These are phyloP conservation scores for Megathymus violae DNA, from an alignment of 1,140 invertebrate species.

Conservation along the genomic window DNA sequence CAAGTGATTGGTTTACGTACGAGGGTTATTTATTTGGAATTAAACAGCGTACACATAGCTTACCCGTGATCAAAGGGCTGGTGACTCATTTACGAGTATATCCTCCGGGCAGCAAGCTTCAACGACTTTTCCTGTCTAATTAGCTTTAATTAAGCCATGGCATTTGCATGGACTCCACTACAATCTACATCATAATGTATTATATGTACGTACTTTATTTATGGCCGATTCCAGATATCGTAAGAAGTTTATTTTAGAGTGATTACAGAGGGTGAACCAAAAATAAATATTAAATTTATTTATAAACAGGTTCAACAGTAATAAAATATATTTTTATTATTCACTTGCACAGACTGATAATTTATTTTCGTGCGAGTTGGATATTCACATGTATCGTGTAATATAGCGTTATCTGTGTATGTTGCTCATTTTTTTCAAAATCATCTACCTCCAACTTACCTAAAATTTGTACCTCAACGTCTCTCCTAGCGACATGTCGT, in stretches of 20 bases:
- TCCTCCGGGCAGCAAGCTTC: constrained; percentile 24
- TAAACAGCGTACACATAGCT: constrained; percentile 17
- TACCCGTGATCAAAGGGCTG: constrained; percentile 9
- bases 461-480: constrained; percentile 93
- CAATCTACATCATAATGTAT: neutral
- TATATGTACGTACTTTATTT: constrained; percentile 2
- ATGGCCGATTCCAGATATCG: no score
- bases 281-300: no score
- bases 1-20: neutral
- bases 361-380: no score
- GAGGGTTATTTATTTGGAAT: constrained; percentile 8
- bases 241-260: neutral
- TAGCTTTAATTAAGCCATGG: constrained; percentile 28
- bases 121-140: constrained; percentile 30
- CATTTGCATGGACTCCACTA: constrained; percentile 6
- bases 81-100: constrained; percentile 9
- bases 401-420: no score
- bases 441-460: constrained; percentile 77
- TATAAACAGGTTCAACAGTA: no score
- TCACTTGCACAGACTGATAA: no score
- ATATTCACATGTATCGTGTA: no score
- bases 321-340: no score
- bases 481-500: constrained; percentile 90
- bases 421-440: no score
- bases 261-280: neutral